These are phyloP conservation scores for Drosophila willistoni DNA, from an alignment of 1,140 invertebrate genomes.

Conservation along the genomic window DNA sequence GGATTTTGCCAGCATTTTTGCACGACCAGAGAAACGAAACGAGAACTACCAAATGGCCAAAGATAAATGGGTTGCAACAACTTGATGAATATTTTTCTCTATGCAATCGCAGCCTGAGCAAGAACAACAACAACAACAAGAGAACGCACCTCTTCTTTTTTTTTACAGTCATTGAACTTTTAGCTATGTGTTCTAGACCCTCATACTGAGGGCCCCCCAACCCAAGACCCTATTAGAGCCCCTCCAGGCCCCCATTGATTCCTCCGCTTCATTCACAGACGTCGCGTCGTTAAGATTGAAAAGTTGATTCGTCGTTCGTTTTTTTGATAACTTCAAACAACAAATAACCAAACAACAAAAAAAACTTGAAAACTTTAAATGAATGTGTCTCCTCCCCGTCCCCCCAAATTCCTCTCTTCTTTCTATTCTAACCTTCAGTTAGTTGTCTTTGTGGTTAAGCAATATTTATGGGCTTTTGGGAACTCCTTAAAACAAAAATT, in stretches of 20 bases:
- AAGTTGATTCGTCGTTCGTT: slow-evolving; percentile 51
- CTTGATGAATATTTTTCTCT: slow-evolving; percentile 63
- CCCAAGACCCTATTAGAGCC: slow-evolving; percentile 27
- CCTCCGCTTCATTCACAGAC: slow-evolving; percentile 28
- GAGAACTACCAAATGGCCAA: slow-evolving; percentile 44
- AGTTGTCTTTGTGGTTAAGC: slow-evolving; percentile 25
- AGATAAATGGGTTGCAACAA: slow-evolving; percentile 43
- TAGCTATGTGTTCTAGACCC: slow-evolving; percentile 62
- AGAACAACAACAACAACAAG: slow-evolving; percentile 37
- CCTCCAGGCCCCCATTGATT: slow-evolving; percentile 22
- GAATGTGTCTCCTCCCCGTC: slow-evolving; percentile 45
- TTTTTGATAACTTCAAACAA: slow-evolving; percentile 60
- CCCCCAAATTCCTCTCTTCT: not conserved
- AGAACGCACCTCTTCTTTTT: slow-evolving; percentile 59
- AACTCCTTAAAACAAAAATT: slow-evolving; percentile 41
- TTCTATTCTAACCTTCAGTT: slow-evolving; percentile 9
- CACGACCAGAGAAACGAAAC: slow-evolving; percentile 47
- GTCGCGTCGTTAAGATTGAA: slow-evolving; percentile 38
- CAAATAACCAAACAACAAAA: slow-evolving; percentile 28
- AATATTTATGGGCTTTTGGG: slow-evolving; percentile 44
- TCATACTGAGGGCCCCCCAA: slow-evolving; percentile 9
- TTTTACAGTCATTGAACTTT: slow-evolving; percentile 75
- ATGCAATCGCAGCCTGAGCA: slow-evolving; percentile 45
- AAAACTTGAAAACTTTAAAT: slow-evolving; percentile 53
- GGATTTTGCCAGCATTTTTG: slow-evolving; percentile 56